Evolutionary conservation across 2,113 vertebrate species (phyloP).

Genomic region (Poicephalus gulielmi): DNA sequence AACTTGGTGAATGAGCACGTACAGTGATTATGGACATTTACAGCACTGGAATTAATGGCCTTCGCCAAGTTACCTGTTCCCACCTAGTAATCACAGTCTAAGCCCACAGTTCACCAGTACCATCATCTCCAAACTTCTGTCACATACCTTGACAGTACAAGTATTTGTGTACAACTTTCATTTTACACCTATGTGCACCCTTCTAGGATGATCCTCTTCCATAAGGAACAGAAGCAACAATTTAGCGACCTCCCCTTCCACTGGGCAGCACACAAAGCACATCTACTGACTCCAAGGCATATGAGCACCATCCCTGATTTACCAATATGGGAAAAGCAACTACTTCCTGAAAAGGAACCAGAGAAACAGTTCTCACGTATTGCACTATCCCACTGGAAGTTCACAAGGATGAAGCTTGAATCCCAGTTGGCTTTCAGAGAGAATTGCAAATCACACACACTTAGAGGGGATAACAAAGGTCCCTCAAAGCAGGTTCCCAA

Average conservation of each 20-base stretch:
- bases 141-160: background rate
- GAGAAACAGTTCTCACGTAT: background rate
- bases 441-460: background rate
- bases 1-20: background rate
- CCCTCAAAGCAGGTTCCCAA: background rate
- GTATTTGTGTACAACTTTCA: background rate
- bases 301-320: background rate
- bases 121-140: background rate
- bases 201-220: background rate
- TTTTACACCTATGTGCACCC: background rate
- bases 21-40: background rate
- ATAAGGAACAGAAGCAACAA: background rate
- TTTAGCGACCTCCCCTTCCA: background rate
- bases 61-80: background rate
- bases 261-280: background rate
- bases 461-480: background rate
- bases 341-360: background rate
- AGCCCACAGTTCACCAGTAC: background rate
- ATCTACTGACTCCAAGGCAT: background rate
- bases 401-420: background rate
- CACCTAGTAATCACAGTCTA: background rate
- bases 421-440: background rate
- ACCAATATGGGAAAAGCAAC: background rate
- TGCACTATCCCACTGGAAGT: background rate
- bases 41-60: background rate